Evolutionary conservation across 2,888 invertebrate genomes (phyloP).

Genomic region (Alsophila aescularia): DNA sequence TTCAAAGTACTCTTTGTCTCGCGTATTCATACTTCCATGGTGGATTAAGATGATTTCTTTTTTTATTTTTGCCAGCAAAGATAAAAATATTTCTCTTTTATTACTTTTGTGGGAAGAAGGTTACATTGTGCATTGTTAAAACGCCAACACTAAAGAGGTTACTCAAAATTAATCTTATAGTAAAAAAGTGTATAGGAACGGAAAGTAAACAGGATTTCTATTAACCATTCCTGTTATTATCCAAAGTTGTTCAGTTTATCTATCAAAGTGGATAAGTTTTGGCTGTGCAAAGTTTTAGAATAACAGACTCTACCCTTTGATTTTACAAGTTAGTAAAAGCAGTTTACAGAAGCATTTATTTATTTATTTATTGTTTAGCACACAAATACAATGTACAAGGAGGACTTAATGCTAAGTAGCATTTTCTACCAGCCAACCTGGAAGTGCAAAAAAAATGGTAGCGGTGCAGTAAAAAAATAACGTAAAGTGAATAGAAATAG

Average conservation of each 20-base stretch:
- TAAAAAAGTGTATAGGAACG: slow-evolving; percentile 7
- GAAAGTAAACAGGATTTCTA: slow-evolving; percentile 24
- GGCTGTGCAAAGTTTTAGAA: slow-evolving; percentile 27
- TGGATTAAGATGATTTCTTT: slow-evolving; percentile 25
- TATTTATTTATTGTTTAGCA: too few relatives aligned
- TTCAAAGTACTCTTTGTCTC: slow-evolving; percentile 22
- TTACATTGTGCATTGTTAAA: slow-evolving; percentile 24
- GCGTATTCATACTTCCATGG: slow-evolving; percentile 3
- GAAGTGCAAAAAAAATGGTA: too few relatives aligned
- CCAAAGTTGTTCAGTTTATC: slow-evolving; percentile 37
- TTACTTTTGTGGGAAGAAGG: slow-evolving; percentile 14
- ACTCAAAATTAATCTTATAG: slow-evolving; percentile 2
- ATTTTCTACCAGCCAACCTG: too few relatives aligned
- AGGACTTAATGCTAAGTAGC: too few relatives aligned
- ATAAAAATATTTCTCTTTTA: slow-evolving; percentile 1
- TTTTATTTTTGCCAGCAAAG: slow-evolving; percentile 1
- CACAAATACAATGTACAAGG: too few relatives aligned
- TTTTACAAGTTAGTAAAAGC: slow-evolving; percentile 7
- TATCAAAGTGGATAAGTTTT: slow-evolving; percentile 36
- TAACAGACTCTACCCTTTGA: slow-evolving; percentile 24
- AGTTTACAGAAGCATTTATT: background rate
- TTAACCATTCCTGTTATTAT: slow-evolving; percentile 33
- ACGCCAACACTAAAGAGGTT: slow-evolving; percentile 23
- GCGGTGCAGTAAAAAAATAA: too few relatives aligned
- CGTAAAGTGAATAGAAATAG: too few relatives aligned